phyloP scores from a whole-genome alignment of 2,113 vertebrate species.

The Apistogramma diplotaenia region DNA sequence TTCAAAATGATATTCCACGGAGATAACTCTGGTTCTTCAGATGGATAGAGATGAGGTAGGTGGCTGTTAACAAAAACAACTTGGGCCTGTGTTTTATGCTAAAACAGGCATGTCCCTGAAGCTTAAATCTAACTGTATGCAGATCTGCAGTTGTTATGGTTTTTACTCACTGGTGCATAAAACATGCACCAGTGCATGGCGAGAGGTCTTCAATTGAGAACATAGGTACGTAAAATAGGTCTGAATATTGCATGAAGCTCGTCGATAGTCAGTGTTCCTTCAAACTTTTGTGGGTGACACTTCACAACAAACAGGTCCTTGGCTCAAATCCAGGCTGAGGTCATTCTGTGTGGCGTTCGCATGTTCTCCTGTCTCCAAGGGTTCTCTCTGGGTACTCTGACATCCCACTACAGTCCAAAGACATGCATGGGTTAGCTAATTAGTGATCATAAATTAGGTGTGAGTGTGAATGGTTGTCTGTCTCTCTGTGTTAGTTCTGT shows the following conservation, averaged over 20 bases:
- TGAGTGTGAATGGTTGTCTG: too few relatives aligned
- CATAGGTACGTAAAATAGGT: background rate
- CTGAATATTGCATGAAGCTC: background rate
- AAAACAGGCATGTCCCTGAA: background rate
- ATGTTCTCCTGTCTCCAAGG: too few relatives aligned
- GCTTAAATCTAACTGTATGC: background rate
- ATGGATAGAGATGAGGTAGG: background rate
- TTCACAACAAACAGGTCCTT: too few relatives aligned
- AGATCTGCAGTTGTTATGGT: background rate
- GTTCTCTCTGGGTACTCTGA: too few relatives aligned
- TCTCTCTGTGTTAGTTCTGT: too few relatives aligned
- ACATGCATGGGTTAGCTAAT: too few relatives aligned
- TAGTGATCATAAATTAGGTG: too few relatives aligned
- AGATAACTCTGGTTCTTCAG: conserved; percentile 9
- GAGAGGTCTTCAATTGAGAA: background rate
- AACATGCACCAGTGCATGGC: too few relatives aligned
- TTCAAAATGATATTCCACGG: conserved; percentile 2
- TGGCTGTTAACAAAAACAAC: conserved; percentile 12
- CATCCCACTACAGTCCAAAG: too few relatives aligned
- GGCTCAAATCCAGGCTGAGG: too few relatives aligned
- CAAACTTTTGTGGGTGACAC: background rate
- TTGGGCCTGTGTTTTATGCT: background rate
- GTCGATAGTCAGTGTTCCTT: background rate
- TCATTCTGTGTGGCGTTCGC: too few relatives aligned
- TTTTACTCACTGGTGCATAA: background rate